Conservation (phyloP, 2,113 vertebrate genomes). For the Sarotherodon lohbergeri region DNA sequence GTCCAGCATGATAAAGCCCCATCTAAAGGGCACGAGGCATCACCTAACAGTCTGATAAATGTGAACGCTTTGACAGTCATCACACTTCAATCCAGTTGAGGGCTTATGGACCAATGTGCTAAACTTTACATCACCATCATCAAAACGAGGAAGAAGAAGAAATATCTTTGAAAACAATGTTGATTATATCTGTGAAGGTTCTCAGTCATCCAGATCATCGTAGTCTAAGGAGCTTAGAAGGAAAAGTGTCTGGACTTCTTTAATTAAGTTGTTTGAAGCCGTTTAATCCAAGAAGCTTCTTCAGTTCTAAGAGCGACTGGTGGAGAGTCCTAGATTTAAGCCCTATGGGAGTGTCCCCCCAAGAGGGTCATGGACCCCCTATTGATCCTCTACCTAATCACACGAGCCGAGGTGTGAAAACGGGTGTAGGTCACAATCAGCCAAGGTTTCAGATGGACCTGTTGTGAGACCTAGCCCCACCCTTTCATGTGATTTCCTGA, state of each 20-base stretch:
- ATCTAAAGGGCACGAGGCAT: background rate
- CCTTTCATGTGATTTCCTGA: background rate
- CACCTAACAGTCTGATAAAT: background rate
- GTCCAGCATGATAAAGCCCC: background rate
- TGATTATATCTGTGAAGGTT: background rate
- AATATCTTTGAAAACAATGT: background rate
- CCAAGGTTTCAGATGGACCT: background rate
- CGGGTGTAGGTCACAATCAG: background rate
- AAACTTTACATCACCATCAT: background rate
- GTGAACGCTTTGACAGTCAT: background rate
- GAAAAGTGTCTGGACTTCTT: background rate
- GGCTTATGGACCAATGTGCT: background rate
- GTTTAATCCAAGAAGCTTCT: background rate
- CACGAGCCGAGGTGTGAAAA: fast-evolving
- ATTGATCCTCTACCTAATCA: background rate
- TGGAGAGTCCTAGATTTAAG: background rate
- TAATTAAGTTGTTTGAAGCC: background rate
- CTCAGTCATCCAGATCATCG: background rate
- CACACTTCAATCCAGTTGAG: background rate
- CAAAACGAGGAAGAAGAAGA: background rate
- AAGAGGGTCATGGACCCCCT: too few species aligned
- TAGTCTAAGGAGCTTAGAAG: background rate
- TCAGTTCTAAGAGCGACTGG: background rate
- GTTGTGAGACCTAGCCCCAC: background rate
- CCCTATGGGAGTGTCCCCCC: background rate